phyloP scores from a whole-genome alignment of 2,888 invertebrate genomes.

The Gnatocerus cornutus region DNA sequence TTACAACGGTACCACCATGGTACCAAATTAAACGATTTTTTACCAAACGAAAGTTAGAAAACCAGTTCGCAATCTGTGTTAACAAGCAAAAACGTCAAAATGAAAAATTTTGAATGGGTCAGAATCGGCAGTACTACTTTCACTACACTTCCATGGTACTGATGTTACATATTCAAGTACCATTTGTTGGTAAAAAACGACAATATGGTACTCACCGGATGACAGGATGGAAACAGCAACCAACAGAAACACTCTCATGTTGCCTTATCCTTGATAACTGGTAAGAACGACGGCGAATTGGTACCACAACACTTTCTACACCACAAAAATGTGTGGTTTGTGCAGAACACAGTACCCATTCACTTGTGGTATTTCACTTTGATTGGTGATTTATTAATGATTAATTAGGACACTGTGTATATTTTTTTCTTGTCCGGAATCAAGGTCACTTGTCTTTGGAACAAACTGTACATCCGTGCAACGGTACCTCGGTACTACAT shows the following conservation, averaged over 20 bases:
- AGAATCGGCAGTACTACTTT: neutral
- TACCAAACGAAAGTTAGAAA: neutral
- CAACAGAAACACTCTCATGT: conserved; percentile 66
- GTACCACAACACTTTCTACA: conserved; percentile 65
- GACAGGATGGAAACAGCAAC: conserved; percentile 61
- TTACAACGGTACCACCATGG: neutral
- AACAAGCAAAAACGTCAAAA: neutral
- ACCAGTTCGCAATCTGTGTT: neutral
- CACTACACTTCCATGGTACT: neutral
- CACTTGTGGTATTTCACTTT: conserved; percentile 60
- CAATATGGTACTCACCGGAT: conserved; percentile 59
- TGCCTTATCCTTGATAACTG: conserved; percentile 68
- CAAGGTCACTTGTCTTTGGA: conserved; percentile 1
- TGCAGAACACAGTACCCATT: conserved; percentile 55
- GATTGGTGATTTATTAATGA: conserved; percentile 41
- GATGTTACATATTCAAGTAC: neutral
- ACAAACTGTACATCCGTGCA: neutral
- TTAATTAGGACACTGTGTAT: conserved; percentile 10
- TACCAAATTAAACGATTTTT: neutral
- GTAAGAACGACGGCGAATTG: conserved; percentile 54
- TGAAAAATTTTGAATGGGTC: too few relatives aligned
- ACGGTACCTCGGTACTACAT: conserved; percentile 11
- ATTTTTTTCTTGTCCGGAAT: neutral
- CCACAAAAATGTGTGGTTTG: conserved; percentile 45
- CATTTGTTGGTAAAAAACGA: neutral